Conservation (phyloP, 2,888 invertebrate genomes). For the Agonopterix heracliana region DNA sequence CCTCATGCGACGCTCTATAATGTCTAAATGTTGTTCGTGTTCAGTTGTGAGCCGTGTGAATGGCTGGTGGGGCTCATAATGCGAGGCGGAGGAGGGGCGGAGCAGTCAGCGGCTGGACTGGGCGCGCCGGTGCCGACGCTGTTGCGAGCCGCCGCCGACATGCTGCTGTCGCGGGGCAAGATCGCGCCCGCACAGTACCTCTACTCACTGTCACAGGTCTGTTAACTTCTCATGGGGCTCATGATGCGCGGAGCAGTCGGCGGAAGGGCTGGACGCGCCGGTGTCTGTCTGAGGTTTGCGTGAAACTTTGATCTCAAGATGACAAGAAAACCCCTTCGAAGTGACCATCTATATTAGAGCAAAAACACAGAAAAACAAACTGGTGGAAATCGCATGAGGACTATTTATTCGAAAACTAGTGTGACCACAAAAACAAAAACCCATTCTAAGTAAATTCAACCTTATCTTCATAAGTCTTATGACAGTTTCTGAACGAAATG, state of each 20-base stretch:
- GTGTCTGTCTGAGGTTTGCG: conserved; percentile 79
- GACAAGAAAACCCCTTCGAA: no score
- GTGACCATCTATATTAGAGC: no score
- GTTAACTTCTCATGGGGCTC: not conserved
- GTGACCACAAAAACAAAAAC: no score
- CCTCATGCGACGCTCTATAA: no score
- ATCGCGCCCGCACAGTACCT: conserved; percentile 86
- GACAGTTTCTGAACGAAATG: no score
- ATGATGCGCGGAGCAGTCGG: conserved; percentile 50
- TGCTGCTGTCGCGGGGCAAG: conserved; percentile 83
- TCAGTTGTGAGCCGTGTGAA: conserved; percentile 56
- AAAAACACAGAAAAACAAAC: no score
- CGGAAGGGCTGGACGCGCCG: conserved; percentile 55
- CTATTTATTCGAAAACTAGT: no score
- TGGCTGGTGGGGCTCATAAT: conserved; percentile 62
- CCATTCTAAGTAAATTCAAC: no score
- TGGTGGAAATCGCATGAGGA: no score
- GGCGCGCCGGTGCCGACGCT: conserved; percentile 75
- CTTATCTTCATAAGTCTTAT: no score
- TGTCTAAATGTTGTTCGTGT: not conserved
- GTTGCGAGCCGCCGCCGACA: conserved; percentile 88
- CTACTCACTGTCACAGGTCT: conserved; percentile 86
- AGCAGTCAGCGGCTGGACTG: conserved; percentile 57
- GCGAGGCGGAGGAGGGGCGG: conserved; percentile 60
- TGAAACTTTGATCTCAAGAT: not conserved